Conservation (phyloP, 2,888 invertebrate genomes). For the Lepetodrilus schrolli region DNA sequence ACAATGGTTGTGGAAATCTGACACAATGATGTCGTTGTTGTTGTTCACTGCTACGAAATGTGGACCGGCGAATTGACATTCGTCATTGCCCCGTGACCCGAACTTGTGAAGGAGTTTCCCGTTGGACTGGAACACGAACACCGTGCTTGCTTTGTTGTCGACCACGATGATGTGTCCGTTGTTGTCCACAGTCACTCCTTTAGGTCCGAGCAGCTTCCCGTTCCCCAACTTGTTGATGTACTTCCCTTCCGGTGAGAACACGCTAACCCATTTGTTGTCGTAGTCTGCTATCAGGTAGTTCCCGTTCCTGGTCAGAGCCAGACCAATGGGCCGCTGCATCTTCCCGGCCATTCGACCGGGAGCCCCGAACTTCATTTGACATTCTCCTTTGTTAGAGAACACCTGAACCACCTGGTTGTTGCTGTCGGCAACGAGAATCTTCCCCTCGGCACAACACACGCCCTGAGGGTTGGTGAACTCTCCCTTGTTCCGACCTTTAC, state of each 20-base stretch:
- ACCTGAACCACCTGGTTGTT: slow-evolving; percentile 77
- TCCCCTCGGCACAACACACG: slow-evolving; percentile 74
- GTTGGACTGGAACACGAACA: slow-evolving; percentile 77
- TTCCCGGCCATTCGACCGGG: slow-evolving; percentile 77
- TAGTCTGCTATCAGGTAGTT: slow-evolving; percentile 78
- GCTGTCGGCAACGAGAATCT: slow-evolving; percentile 77
- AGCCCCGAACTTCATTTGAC: slow-evolving; percentile 73
- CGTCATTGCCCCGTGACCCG: slow-evolving; percentile 76
- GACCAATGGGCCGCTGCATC: slow-evolving; percentile 78
- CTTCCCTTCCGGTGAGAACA: slow-evolving; percentile 77
- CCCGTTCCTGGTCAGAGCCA: slow-evolving; percentile 76
- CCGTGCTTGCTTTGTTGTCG: slow-evolving; percentile 77
- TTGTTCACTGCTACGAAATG: slow-evolving; percentile 78
- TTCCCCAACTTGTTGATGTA: slow-evolving; percentile 77
- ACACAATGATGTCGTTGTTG: slow-evolving; percentile 77
- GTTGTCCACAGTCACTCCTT: slow-evolving; percentile 77
- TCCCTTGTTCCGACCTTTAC: slow-evolving; percentile 77
- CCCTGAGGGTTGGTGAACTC: slow-evolving; percentile 79
- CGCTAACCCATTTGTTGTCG: slow-evolving; percentile 78
- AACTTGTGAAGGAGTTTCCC: slow-evolving; percentile 77
- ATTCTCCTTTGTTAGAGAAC: slow-evolving; percentile 75
- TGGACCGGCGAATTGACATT: slow-evolving; percentile 78
- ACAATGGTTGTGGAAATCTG: slow-evolving; percentile 79
- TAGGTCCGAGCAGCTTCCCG: slow-evolving; percentile 77
- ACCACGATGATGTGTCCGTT: slow-evolving; percentile 78